Evolutionary conservation across 2,888 invertebrate genomes (phyloP).

Genomic region (Zootermopsis nevadensis): DNA sequence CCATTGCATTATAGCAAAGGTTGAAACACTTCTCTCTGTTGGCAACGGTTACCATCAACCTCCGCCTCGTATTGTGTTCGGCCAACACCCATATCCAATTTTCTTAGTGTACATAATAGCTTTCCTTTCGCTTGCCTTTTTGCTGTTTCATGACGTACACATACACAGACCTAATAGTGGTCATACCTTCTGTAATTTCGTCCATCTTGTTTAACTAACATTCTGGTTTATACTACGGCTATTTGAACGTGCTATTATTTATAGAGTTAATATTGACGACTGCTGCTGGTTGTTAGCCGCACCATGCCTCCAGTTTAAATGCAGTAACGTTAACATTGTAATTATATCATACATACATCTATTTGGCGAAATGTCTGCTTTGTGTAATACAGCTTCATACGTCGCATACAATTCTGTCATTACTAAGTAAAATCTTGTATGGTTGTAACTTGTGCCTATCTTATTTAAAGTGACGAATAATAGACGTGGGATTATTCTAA

Average conservation of each 20-base stretch:
- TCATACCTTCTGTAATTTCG: background rate
- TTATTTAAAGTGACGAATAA: conserved; percentile 6
- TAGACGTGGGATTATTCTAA: background rate
- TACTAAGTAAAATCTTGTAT: background rate
- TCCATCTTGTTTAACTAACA: conserved; percentile 20
- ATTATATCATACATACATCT: background rate
- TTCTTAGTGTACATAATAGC: conserved; percentile 33
- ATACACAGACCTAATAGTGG: background rate
- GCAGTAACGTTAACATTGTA: conserved; percentile 32
- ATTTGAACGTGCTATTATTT: conserved; percentile 38
- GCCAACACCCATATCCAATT: conserved; percentile 45
- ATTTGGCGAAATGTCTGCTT: background rate
- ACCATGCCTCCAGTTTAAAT: background rate
- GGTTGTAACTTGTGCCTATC: background rate
- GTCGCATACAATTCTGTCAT: background rate
- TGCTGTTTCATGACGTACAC: background rate
- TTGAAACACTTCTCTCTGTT: conserved; percentile 7
- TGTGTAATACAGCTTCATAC: background rate
- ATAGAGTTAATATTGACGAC: conserved; percentile 39
- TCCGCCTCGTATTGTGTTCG: conserved; percentile 37
- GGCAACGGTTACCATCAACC: background rate
- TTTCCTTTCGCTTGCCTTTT: background rate
- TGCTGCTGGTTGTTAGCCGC: conserved; percentile 17
- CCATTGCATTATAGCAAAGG: background rate
- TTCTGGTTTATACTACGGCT: background rate